Conservation (phyloP, 1,140 invertebrate species). For the Zaprionus tsacasi region DNA sequence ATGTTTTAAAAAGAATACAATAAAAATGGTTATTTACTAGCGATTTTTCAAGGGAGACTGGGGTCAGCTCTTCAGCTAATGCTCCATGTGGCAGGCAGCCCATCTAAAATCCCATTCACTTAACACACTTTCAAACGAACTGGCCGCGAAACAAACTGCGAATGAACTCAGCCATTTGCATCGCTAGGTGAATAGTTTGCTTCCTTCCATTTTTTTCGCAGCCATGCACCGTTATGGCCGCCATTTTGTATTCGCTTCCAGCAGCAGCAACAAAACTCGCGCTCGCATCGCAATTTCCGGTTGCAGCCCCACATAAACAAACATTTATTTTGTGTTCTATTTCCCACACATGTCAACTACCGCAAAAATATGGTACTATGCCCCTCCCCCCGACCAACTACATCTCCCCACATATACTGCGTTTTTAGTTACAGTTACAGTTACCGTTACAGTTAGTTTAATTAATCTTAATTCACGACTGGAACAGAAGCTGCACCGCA, state of each 20-base stretch:
- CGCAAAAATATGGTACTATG: conserved; percentile 37
- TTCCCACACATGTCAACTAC: conserved; percentile 64
- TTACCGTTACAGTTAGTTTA: conserved; percentile 73
- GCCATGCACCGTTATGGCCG: conserved; percentile 71
- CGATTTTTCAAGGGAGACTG: background rate
- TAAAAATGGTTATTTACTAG: conserved; percentile 14
- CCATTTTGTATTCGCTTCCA: conserved; percentile 71
- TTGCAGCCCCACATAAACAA: conserved; percentile 76
- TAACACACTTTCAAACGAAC: conserved; percentile 49
- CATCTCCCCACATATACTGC: background rate
- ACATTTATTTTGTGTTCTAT: conserved; percentile 74
- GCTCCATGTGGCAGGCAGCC: conserved; percentile 34
- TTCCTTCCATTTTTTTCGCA: conserved; percentile 23
- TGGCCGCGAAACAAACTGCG: conserved; percentile 45
- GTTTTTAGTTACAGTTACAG: conserved; percentile 43
- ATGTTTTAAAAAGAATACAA: conserved; percentile 26
- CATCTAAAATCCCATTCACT: conserved; percentile 52
- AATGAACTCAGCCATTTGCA: conserved; percentile 50
- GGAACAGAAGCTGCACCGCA: conserved; percentile 68
- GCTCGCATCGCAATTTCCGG: conserved; percentile 75
- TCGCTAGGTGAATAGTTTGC: conserved; percentile 41
- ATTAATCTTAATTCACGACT: conserved; percentile 81
- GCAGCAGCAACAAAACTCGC: conserved; percentile 21
- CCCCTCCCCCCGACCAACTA: background rate
- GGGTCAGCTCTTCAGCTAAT: conserved; percentile 29